phyloP scores from a whole-genome alignment of 2,113 vertebrate species.

The Halcyon senegalensis region DNA sequence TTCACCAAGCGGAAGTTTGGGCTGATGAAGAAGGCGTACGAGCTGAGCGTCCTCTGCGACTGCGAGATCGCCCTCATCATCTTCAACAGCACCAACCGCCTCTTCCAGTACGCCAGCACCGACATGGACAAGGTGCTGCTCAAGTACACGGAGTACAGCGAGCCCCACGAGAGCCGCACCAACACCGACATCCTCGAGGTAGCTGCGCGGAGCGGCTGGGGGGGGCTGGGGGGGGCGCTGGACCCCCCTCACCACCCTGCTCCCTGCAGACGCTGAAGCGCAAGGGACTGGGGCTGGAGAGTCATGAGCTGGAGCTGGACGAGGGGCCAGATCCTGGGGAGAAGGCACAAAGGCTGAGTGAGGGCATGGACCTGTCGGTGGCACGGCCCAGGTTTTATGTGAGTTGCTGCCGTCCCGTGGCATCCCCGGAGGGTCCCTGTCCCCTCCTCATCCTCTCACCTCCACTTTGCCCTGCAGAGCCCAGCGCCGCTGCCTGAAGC shows the following conservation, averaged over 20 bases:
- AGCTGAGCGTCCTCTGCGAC: slow-evolving; percentile 95
- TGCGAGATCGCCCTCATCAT: slow-evolving; percentile 98
- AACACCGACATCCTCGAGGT: slow-evolving; percentile 94
- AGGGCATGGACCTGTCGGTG: slow-evolving; percentile 82
- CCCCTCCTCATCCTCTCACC: not conserved
- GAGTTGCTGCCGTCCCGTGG: slow-evolving; percentile 12
- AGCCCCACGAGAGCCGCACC: slow-evolving; percentile 95
- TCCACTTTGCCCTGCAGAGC: not conserved
- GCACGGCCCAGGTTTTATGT: slow-evolving; percentile 84
- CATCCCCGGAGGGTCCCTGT: no score
- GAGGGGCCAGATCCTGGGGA: slow-evolving; percentile 76
- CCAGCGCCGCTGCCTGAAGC: slow-evolving; percentile 40
- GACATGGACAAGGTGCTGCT: slow-evolving; percentile 96
- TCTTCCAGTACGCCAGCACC: slow-evolving; percentile 97
- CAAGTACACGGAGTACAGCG: slow-evolving; percentile 96
- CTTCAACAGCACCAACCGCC: slow-evolving; percentile 95
- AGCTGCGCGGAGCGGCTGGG: accelerated
- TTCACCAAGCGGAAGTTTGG: slow-evolving; percentile 97
- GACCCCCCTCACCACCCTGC: accelerated
- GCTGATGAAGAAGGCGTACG: slow-evolving; percentile 97
- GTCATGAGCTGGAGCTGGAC: slow-evolving; percentile 83
- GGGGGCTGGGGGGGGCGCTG: accelerated
- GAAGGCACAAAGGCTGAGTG: slow-evolving; percentile 73
- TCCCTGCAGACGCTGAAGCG: slow-evolving; percentile 86
- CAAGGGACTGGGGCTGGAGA: slow-evolving; percentile 86